These are phyloP conservation scores for Taenioides sp. DNA, from an alignment of 2,797 vertebrate genomes.

Conservation along the genomic window DNA sequence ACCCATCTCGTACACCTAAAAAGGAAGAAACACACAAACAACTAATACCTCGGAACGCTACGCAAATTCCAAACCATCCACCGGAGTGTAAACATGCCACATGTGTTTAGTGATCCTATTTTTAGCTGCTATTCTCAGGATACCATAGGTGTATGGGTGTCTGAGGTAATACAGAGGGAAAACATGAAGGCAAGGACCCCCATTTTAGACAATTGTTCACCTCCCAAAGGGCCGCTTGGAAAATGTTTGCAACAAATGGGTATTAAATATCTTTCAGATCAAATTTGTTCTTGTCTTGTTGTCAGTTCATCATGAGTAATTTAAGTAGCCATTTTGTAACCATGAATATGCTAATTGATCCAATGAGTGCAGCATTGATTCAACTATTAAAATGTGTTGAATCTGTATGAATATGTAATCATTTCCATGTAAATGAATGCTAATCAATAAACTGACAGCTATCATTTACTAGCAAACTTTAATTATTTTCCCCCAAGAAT, in stretches of 20 bases:
- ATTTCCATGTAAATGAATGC: neutral
- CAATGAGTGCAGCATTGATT: too few species aligned
- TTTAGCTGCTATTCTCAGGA: slow-evolving; percentile 14
- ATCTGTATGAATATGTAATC: too few species aligned
- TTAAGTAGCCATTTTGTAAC: too few species aligned
- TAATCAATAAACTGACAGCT: neutral
- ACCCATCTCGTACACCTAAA: slow-evolving; percentile 51
- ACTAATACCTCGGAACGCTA: slow-evolving; percentile 13
- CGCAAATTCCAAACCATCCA: slow-evolving; percentile 17
- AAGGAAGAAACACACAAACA: slow-evolving; percentile 40
- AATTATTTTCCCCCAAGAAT: neutral
- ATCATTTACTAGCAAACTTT: too few species aligned
- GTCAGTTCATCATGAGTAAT: neutral
- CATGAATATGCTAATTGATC: too few species aligned
- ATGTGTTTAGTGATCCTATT: slow-evolving; percentile 32
- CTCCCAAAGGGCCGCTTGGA: slow-evolving; percentile 13
- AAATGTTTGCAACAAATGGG: neutral
- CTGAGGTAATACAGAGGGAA: neutral
- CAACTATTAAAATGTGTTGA: too few species aligned
- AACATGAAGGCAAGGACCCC: neutral
- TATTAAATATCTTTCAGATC: neutral
- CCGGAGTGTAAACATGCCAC: neutral
- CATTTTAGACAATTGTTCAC: neutral
- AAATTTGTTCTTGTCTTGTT: neutral
- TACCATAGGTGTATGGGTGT: neutral